Conservation (phyloP, 2,113 vertebrate genomes). For the Cyprinodon variegatus region DNA sequence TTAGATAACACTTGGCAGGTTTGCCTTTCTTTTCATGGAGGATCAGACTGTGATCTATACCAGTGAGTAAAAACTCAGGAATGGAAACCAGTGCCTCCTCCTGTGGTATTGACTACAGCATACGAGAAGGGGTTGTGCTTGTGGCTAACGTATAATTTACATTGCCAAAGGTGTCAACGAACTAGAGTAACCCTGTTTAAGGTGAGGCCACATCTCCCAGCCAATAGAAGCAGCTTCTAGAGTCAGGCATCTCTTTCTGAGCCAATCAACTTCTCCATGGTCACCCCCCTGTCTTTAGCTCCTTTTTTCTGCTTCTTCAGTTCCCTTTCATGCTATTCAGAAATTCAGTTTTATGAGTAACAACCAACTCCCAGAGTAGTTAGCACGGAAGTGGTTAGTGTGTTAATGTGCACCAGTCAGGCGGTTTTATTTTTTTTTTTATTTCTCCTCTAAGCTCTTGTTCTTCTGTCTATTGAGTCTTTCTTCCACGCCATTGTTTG, state of each 20-base stretch:
- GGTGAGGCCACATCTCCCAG: slow-evolving; percentile 75
- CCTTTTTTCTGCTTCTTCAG: slow-evolving; percentile 16
- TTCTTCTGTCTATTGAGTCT: slow-evolving; percentile 41
- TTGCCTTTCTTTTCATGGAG: not conserved
- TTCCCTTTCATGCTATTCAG: slow-evolving; percentile 51
- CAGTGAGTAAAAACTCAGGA: slow-evolving; percentile 33
- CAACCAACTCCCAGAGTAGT: slow-evolving; percentile 41
- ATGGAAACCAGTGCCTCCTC: slow-evolving; percentile 17
- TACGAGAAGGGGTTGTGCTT: slow-evolving; percentile 24
- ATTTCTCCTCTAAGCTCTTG: slow-evolving; percentile 37
- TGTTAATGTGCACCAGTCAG: slow-evolving; percentile 26
- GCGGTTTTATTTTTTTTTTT: slow-evolving; percentile 16
- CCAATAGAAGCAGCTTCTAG: slow-evolving; percentile 67
- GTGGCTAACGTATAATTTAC: slow-evolving; percentile 25
- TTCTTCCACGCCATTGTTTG: slow-evolving; percentile 56
- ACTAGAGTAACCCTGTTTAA: slow-evolving; percentile 78
- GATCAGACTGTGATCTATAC: not conserved
- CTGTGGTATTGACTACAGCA: slow-evolving; percentile 14
- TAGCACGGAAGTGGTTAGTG: slow-evolving; percentile 44
- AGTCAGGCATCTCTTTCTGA: slow-evolving; percentile 74
- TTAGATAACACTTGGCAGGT: not conserved
- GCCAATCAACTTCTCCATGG: slow-evolving; percentile 74
- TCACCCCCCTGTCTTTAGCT: not conserved
- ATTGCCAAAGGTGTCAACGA: slow-evolving; percentile 66
- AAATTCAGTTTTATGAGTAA: slow-evolving; percentile 66